Conservation (phyloP, 2,797 vertebrate genomes). For the Oreonectes daqikongensis region DNA sequence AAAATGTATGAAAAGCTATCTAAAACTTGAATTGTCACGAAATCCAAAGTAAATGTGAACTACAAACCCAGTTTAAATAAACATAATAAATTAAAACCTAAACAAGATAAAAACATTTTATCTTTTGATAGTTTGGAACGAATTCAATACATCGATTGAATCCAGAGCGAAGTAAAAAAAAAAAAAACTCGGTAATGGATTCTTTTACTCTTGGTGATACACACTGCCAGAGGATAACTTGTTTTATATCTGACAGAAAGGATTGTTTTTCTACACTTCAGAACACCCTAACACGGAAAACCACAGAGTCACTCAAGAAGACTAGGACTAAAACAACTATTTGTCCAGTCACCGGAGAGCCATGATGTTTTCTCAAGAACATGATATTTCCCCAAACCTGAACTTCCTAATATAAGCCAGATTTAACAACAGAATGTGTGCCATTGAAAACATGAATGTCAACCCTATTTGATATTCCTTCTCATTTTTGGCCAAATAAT, state of each 20-base stretch:
- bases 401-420: slow-evolving; percentile 2
- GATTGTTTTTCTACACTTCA: no score
- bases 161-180: no score
- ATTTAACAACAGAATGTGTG: background rate
- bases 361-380: slow-evolving; percentile 2
- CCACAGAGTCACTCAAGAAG: slow-evolving; percentile 5
- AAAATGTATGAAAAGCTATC: slow-evolving; percentile 3
- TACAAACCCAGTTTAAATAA: background rate
- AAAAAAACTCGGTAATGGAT: no score
- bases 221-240: slow-evolving; percentile 3
- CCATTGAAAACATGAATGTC: background rate
- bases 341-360: slow-evolving; percentile 8
- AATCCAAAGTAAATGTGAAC: background rate
- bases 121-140: background rate
- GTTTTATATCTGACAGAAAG: slow-evolving; percentile 20
- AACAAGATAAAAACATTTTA: no score
- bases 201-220: background rate
- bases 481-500: background rate
- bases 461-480: background rate
- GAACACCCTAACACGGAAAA: slow-evolving; percentile 33
- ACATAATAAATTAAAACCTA: no score
- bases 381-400: slow-evolving; percentile 3
- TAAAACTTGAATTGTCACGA: background rate
- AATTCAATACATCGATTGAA: background rate
- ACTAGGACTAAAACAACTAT: slow-evolving; percentile 23